These are phyloP conservation scores for Heliconius hortense DNA, from an alignment of 2,888 invertebrate genomes.

Conservation along the genomic window DNA sequence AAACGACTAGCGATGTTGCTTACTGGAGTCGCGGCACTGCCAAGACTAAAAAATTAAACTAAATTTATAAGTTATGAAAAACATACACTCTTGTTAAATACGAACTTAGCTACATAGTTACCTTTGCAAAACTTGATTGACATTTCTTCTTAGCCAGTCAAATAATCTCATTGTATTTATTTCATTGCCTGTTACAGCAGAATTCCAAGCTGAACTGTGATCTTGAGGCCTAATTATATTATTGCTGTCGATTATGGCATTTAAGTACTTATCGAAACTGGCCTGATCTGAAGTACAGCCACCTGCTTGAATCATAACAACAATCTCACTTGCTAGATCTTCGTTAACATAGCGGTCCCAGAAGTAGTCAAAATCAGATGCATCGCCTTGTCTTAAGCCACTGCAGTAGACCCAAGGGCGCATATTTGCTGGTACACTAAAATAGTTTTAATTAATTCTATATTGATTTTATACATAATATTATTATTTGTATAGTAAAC, in stretches of 20 bases:
- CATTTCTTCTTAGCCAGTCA: constrained; percentile 71
- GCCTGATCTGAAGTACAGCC: constrained; percentile 84
- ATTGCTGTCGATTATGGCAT: constrained; percentile 55
- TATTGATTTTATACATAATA: background rate
- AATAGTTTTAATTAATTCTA: background rate
- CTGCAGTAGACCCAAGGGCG: constrained; percentile 88
- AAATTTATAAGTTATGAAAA: background rate
- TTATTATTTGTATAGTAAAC: background rate
- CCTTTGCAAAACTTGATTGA: constrained; percentile 49
- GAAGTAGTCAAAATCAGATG: constrained; percentile 84
- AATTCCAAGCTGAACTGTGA: constrained; percentile 62
- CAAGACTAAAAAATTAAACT: constrained; percentile 52
- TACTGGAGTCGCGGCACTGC: constrained; percentile 56
- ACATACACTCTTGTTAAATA: background rate
- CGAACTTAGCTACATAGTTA: background rate
- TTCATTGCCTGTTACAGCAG: constrained; percentile 80
- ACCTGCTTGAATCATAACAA: constrained; percentile 84
- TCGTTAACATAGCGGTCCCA: constrained; percentile 83
- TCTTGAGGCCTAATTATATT: constrained; percentile 71
- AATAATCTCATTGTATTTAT: constrained; percentile 80
- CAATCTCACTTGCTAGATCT: constrained; percentile 85
- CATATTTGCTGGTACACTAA: constrained; percentile 63
- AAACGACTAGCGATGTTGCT: constrained; percentile 62
- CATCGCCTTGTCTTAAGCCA: constrained; percentile 84
- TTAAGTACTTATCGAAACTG: constrained; percentile 58